Evolutionary conservation across 2,797 vertebrate species (phyloP).

Genomic region (Furcifer pardalis): DNA sequence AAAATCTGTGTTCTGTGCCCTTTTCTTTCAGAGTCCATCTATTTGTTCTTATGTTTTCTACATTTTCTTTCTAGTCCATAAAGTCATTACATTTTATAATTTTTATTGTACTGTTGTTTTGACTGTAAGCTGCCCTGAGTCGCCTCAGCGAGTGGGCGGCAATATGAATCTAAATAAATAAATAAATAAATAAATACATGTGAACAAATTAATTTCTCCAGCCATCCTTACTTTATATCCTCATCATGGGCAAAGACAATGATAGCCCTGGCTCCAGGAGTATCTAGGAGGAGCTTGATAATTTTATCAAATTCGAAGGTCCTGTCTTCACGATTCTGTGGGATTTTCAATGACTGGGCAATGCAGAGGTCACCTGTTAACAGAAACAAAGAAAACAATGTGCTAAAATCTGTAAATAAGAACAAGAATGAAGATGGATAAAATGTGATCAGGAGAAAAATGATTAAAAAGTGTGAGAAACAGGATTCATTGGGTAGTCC

Average conservation of each 20-base stretch:
- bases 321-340: constrained; percentile 85
- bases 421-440: not conserved
- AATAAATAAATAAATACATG: constrained; percentile 34
- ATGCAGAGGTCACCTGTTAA: constrained; percentile 91
- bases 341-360: constrained; percentile 93
- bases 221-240: constrained; percentile 89
- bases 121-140: too few relatives aligned
- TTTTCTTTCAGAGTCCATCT: not conserved
- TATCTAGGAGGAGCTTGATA: constrained; percentile 90
- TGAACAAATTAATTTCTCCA: constrained; percentile 8
- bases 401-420: not conserved
- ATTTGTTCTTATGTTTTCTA: not conserved
- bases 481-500: not conserved
- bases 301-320: constrained; percentile 89
- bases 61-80: constrained; percentile 7
- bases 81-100: too few relatives aligned
- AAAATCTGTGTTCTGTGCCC: too few relatives aligned
- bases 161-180: too few relatives aligned
- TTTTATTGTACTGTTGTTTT: too few relatives aligned
- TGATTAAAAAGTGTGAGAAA: not conserved
- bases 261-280: constrained; percentile 87
- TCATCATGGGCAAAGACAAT: constrained; percentile 93
- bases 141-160: too few relatives aligned
- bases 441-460: not conserved
- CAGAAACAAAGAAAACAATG: constrained; percentile 39